phyloP scores from a whole-genome alignment of 2,113 vertebrate species.

The Neopipo cinnamomea region DNA sequence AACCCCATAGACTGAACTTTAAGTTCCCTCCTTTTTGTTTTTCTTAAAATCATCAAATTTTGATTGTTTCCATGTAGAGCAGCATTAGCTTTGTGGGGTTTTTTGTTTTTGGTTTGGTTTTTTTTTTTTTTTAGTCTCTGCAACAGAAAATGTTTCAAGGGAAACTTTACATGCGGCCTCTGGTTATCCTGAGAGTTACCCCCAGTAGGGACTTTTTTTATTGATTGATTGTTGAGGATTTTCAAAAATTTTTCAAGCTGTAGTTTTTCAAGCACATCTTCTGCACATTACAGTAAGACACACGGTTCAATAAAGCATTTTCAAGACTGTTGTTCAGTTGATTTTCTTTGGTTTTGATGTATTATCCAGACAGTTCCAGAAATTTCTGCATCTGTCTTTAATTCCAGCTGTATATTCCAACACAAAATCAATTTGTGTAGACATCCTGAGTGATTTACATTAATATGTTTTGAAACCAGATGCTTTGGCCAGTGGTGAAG shows the following conservation, averaged over 20 bases:
- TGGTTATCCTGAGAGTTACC: constrained; percentile 65
- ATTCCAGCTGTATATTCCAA: background rate
- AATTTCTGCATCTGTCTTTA: background rate
- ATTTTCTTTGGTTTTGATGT: constrained; percentile 74
- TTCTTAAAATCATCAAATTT: constrained; percentile 12
- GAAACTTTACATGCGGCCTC: constrained; percentile 52
- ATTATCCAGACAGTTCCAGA: background rate
- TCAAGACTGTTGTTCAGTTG: constrained; percentile 82
- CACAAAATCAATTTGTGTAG: background rate
- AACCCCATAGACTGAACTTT: constrained; percentile 31
- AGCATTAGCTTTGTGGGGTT: constrained; percentile 16
- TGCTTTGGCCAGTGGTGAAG: background rate
- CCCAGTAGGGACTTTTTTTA: constrained; percentile 58
- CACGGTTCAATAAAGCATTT: constrained; percentile 86
- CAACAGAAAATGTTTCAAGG: constrained; percentile 55
- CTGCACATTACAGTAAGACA: constrained; percentile 79
- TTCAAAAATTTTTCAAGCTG: constrained; percentile 76
- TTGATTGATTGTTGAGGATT: constrained; percentile 75
- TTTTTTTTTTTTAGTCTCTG: constrained; percentile 54
- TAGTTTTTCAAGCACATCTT: constrained; percentile 81
- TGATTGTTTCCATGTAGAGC: constrained; percentile 20
- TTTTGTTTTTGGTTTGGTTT: background rate
- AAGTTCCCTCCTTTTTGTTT: background rate
- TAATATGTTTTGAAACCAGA: background rate
- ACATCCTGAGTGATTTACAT: background rate